Evolutionary conservation across 2,797 vertebrate genomes (phyloP).

Genomic region (Clarias platycephalus): DNA sequence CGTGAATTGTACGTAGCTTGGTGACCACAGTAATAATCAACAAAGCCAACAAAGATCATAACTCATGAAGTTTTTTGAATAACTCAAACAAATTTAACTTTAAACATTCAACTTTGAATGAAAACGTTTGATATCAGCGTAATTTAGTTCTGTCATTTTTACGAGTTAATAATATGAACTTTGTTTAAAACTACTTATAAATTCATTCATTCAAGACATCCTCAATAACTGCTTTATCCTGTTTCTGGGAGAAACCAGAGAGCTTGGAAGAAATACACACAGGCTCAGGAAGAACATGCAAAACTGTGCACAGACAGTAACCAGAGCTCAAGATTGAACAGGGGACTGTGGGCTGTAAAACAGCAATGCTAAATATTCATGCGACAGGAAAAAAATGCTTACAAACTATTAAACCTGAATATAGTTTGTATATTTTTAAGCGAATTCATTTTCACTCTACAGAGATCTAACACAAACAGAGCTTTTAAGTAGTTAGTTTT

Average conservation of each 20-base stretch:
- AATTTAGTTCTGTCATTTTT: conserved; percentile 6
- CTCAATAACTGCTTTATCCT: not conserved
- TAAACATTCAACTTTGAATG: not conserved
- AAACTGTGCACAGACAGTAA: not conserved
- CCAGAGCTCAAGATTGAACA: conserved; percentile 6
- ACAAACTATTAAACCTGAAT: not conserved
- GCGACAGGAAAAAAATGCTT: not conserved
- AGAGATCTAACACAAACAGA: conserved; percentile 68
- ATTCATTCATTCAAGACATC: not conserved
- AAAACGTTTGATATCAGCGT: not conserved
- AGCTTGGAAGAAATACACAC: not conserved
- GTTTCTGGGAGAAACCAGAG: conserved; percentile 2
- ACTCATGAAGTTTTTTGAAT: not conserved
- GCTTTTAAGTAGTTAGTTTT: conserved; percentile 67
- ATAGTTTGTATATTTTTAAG: not conserved
- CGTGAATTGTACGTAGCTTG: not conserved
- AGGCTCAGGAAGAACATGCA: not conserved
- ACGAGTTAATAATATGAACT: not conserved
- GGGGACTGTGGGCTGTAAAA: not conserved
- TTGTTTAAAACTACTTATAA: not conserved
- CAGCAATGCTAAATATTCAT: not conserved
- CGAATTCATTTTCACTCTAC: conserved; percentile 49
- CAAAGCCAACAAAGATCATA: not conserved
- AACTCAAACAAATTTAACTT: not conserved
- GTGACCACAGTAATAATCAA: not conserved